These are phyloP conservation scores for Drosophila anceps DNA, from an alignment of 2,888 invertebrate genomes.

Conservation along the genomic window DNA sequence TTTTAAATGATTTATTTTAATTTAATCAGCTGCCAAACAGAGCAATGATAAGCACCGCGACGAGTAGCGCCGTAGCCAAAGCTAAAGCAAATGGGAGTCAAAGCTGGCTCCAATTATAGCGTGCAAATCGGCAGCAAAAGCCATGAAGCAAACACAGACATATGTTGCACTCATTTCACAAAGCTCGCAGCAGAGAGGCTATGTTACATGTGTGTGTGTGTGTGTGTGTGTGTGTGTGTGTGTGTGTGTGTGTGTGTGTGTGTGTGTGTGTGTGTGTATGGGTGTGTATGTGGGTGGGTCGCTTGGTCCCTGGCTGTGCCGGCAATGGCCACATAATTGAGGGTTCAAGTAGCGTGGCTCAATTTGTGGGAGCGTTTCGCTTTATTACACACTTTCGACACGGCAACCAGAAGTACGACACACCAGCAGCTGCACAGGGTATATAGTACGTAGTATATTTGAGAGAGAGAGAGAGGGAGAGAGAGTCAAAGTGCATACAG, in stretches of 20 bases:
- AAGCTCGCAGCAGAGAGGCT: slow-evolving; percentile 47
- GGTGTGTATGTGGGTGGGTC: neutral
- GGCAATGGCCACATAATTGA: slow-evolving; percentile 81
- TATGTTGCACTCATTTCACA: slow-evolving; percentile 76
- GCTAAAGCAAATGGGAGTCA: slow-evolving; percentile 26
- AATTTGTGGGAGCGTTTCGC: slow-evolving; percentile 79
- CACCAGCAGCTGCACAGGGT: slow-evolving; percentile 19
- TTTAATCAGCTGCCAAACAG: slow-evolving; percentile 80
- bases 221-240: neutral
- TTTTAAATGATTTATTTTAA: slow-evolving; percentile 79
- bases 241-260: neutral
- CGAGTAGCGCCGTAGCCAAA: slow-evolving; percentile 24
- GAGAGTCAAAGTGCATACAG: slow-evolving; percentile 40
- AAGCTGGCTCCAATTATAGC: slow-evolving; percentile 74
- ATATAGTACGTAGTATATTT: slow-evolving; percentile 2
- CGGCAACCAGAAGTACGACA: slow-evolving; percentile 50
- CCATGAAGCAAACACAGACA: slow-evolving; percentile 75
- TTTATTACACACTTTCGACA: slow-evolving; percentile 82
- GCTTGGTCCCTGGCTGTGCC: slow-evolving; percentile 22
- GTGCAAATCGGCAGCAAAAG: slow-evolving; percentile 80
- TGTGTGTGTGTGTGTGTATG: neutral
- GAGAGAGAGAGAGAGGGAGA: neutral
- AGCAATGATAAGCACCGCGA: slow-evolving; percentile 76
- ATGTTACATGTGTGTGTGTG: neutral
- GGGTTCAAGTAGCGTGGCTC: slow-evolving; percentile 80